Evolutionary conservation across 1,140 invertebrate species (phyloP).

Genomic region (Euura lappo): DNA sequence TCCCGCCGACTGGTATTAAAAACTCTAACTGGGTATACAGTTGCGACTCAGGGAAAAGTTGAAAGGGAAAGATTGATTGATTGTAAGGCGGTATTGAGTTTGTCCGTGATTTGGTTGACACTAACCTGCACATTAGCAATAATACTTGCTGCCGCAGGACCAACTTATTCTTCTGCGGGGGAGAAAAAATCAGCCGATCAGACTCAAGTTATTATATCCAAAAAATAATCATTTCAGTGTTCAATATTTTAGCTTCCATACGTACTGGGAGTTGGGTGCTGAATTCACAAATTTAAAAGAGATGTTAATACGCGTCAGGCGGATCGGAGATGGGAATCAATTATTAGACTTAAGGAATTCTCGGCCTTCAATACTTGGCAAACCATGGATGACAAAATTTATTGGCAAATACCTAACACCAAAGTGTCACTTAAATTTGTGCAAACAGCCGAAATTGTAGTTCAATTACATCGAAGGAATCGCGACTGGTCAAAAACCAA

Average conservation of each 20-base stretch:
- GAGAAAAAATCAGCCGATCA: slow-evolving; percentile 59
- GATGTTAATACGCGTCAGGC: slow-evolving; percentile 2
- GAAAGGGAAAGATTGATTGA: slow-evolving; percentile 46
- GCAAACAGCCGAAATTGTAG: not conserved
- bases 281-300: slow-evolving; percentile 5
- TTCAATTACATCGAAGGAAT: too few species aligned
- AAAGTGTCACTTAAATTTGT: not conserved
- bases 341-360: not conserved
- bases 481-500: too few species aligned
- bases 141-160: slow-evolving; percentile 78
- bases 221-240: not conserved
- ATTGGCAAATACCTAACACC: not conserved
- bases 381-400: not conserved
- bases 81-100: slow-evolving; percentile 45
- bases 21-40: slow-evolving; percentile 43
- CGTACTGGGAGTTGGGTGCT: not conserved
- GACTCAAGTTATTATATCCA: slow-evolving; percentile 38
- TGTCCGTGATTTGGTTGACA: slow-evolving; percentile 51
- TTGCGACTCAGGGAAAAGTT: slow-evolving; percentile 48
- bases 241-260: not conserved
- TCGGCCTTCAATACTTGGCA: not conserved
- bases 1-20: slow-evolving; percentile 53
- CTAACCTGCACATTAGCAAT: slow-evolving; percentile 80
- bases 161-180: slow-evolving; percentile 76
- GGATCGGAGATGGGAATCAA: not conserved